These are phyloP conservation scores for Ptilodon capucinus DNA, from an alignment of 2,888 invertebrate species.

Conservation along the genomic window DNA sequence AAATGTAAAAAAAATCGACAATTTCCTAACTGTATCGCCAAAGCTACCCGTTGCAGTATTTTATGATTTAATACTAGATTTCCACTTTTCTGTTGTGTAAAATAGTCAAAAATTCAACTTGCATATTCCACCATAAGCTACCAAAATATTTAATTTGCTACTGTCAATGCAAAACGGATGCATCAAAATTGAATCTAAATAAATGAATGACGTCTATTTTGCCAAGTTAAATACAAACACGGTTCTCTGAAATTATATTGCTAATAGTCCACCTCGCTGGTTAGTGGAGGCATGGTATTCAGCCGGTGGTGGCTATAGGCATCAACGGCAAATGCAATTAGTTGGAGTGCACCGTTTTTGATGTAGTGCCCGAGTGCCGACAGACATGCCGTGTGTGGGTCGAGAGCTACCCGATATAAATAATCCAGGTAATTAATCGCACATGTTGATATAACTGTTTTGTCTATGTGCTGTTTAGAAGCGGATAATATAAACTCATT, in stretches of 20 bases:
- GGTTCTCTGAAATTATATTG: conserved; percentile 36
- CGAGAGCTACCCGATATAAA: conserved; percentile 58
- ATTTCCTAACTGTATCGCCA: too few relatives aligned
- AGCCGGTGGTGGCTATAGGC: conserved; percentile 47
- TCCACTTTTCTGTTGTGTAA: too few relatives aligned
- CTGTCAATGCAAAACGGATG: conserved; percentile 9
- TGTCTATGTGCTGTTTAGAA: conserved; percentile 21
- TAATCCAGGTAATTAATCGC: conserved; percentile 57
- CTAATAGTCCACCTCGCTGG: conserved; percentile 34
- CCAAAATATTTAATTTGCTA: conserved; percentile 17
- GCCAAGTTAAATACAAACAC: conserved; percentile 26
- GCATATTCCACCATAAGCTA: too few relatives aligned
- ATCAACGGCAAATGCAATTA: conserved; percentile 80
- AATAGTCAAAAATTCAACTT: too few relatives aligned
- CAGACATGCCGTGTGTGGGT: conserved; percentile 45
- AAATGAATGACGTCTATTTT: conserved; percentile 30
- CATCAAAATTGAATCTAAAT: conserved; percentile 22
- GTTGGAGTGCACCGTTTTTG: conserved; percentile 81
- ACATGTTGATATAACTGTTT: conserved; percentile 43
- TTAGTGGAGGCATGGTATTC: conserved; percentile 39
- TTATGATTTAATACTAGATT: too few relatives aligned
- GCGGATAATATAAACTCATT: too few relatives aligned
- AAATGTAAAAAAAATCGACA: too few relatives aligned
- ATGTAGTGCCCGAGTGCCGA: conserved; percentile 69
- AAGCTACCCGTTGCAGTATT: too few relatives aligned